A percentile compares a stretch with the other conserved stretches of the same genome.
These are phyloP conservation scores for Caenorhabditis sp. DNA, from an alignment of 2,888 invertebrate species.

Conservation along the genomic window DNA sequence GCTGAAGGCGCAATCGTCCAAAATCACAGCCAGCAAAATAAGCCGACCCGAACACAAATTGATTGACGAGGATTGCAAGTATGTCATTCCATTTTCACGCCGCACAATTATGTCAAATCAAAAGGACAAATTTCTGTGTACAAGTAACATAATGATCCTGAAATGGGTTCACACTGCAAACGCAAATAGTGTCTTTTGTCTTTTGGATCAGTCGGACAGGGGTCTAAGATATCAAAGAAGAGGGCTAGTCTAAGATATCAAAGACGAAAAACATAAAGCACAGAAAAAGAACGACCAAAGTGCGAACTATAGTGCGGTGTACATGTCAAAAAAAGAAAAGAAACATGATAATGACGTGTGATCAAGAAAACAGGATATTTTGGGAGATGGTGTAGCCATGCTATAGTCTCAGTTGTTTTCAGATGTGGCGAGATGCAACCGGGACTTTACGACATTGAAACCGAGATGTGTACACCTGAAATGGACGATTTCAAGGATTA, in stretches of 20 bases:
- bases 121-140: conserved; percentile 38
- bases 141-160: too few relatives aligned
- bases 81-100: conserved; percentile 44
- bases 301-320: background rate
- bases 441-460: conserved; percentile 79
- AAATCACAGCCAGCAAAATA: conserved; percentile 69
- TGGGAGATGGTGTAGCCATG: background rate
- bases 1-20: conserved; percentile 73
- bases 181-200: too few relatives aligned
- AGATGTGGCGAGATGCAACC: conserved; percentile 78
- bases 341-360: conserved; percentile 18
- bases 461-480: conserved; percentile 79
- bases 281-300: conserved; percentile 2
- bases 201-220: too few relatives aligned
- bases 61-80: conserved; percentile 73
- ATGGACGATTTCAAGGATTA: conserved; percentile 78
- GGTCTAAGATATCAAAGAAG: too few relatives aligned
- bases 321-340: background rate
- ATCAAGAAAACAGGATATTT: conserved; percentile 1
- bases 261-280: too few relatives aligned
- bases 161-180: too few relatives aligned
- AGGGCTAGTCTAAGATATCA: conserved; percentile 11
- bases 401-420: conserved; percentile 17
- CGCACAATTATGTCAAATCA: conserved; percentile 21
- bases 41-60: conserved; percentile 59